Conservation (phyloP, 2,888 invertebrate species). For the Diplazon laetatorius region DNA sequence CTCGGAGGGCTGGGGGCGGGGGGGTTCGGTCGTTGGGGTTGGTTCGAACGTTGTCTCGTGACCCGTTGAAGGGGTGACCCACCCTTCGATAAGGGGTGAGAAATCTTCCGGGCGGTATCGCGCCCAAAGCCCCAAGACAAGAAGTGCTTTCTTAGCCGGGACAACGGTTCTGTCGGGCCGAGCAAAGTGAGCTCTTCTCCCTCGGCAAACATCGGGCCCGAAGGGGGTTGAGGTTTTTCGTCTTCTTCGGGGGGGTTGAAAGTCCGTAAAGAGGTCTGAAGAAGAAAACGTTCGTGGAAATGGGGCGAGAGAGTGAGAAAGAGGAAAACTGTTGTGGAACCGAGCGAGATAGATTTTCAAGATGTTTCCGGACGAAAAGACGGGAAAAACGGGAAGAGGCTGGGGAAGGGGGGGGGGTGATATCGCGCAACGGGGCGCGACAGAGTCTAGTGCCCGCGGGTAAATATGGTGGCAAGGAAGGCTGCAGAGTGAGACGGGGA, state of each 20-base stretch:
- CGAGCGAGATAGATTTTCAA: conserved; percentile 62
- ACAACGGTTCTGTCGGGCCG: conserved; percentile 41
- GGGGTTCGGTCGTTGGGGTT: conserved; percentile 33
- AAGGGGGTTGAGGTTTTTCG: conserved; percentile 49
- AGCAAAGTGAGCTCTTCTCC: conserved; percentile 28
- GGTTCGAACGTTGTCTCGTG: conserved; percentile 74
- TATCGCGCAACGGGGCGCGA: conserved; percentile 50
- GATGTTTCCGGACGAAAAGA: conserved; percentile 70
- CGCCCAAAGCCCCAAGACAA: conserved; percentile 70
- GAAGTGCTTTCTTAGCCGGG: conserved; percentile 75
- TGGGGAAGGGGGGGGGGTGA: no score
- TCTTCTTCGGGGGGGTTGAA: conserved; percentile 63
- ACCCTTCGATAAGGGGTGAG: conserved; percentile 67
- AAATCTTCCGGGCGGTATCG: conserved; percentile 48
- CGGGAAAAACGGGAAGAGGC: conserved; percentile 64
- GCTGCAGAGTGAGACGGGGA: conserved; percentile 56
- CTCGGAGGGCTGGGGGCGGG: conserved; percentile 23
- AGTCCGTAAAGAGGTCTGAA: conserved; percentile 36
- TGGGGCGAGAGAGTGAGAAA: no score
- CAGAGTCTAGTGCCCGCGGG: conserved; percentile 30
- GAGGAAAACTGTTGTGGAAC: conserved; percentile 48
- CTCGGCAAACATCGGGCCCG: conserved; percentile 53
- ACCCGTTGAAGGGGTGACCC: conserved; percentile 80
- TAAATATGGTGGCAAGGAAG: conserved; percentile 46
- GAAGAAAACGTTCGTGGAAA: conserved; percentile 29